Base-by-base conservation (phyloP, 2,888 invertebrate genomes). In the Chloroclysta siterata region DNA sequence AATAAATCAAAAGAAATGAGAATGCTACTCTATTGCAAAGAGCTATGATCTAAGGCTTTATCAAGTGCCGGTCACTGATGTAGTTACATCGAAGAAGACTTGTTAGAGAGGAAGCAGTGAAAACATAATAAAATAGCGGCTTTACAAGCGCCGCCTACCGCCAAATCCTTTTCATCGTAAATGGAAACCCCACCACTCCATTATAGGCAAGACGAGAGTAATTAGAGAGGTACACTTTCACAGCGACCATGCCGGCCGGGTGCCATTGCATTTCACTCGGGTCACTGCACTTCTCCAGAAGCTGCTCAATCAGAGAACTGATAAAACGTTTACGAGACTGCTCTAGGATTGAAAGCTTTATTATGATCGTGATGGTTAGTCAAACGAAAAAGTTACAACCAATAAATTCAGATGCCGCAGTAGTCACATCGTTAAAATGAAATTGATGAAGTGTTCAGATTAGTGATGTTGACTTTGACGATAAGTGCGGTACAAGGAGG, bases 201-300 rank as follows among this genome's bases (percentile, higher is more conserved):
- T 41, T 56, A 56, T 77, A 81, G 81, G 78, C 72, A 78, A 80
- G 80, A 79, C 78, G 72, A 67, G 71, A 75, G 82, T 87, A 84
- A 87, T 88, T 86, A 86, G 87, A 90, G 85, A 87, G 79, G 84
- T 78, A 76, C 76, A 87, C 90, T 90, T 91, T 91, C 90, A 80
- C 89, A 79, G 79, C 77, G 75, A 72, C 70, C 71, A 60, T 59
- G 60, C 70, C 63, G n/a, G 66, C 68, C 72, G 71, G 72, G 78
- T 81, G 79, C 73, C 75, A 78, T 79, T 79, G 81, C 82, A 85
- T 91, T 89, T 88, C 87, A 83, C 78, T 78, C 80, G 83, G 88
- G 87, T 90, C 89, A 86, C 80, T 88, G 89, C 83, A 83, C 87
- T 77, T 75, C 66, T 52, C 59, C 70, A 66, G 57, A 63, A 69